A percentile compares a stretch with the other conserved stretches of the same genome.
Conservation (phyloP, 2,113 vertebrate genomes). For the Rhinichthys klamathensis region DNA sequence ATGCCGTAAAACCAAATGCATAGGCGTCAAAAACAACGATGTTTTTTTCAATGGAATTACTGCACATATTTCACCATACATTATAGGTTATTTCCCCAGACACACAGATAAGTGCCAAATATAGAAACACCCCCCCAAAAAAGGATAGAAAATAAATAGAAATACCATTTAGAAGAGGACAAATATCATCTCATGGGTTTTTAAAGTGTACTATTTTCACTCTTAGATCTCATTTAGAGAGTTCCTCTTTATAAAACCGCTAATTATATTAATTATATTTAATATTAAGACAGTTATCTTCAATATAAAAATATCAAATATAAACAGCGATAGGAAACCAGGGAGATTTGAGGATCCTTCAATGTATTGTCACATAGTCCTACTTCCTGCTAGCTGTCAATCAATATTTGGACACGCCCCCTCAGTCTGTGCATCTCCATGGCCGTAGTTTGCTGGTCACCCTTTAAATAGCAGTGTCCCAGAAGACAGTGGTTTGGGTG, state of each 20-base stretch:
- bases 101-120: slow-evolving; percentile 50
- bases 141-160: slow-evolving; percentile 37
- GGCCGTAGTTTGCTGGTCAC: slow-evolving; percentile 14
- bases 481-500: slow-evolving; percentile 90
- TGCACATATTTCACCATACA: slow-evolving; percentile 44
- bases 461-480: slow-evolving; percentile 90
- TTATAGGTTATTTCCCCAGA: slow-evolving; percentile 50
- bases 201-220: slow-evolving; percentile 32
- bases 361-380: slow-evolving; percentile 53
- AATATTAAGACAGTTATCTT: slow-evolving; percentile 55
- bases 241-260: slow-evolving; percentile 59
- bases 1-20: slow-evolving; percentile 39
- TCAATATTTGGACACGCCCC: slow-evolving; percentile 27
- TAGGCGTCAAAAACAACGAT: slow-evolving; percentile 1
- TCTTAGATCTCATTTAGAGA: slow-evolving; percentile 39
- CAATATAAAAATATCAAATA: slow-evolving; percentile 73
- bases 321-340: slow-evolving; percentile 62
- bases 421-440: background rate
- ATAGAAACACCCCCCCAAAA: slow-evolving; percentile 39
- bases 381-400: slow-evolving; percentile 55
- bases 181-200: slow-evolving; percentile 49
- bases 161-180: slow-evolving; percentile 38
- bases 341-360: slow-evolving; percentile 50
- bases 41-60: slow-evolving; percentile 29
- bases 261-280: slow-evolving; percentile 57